Percentiles rank a stretch among this genome's conserved stretches.
Evolutionary conservation across 2,113 vertebrate species (phyloP).

Genomic region (Psittacus erithacus): DNA sequence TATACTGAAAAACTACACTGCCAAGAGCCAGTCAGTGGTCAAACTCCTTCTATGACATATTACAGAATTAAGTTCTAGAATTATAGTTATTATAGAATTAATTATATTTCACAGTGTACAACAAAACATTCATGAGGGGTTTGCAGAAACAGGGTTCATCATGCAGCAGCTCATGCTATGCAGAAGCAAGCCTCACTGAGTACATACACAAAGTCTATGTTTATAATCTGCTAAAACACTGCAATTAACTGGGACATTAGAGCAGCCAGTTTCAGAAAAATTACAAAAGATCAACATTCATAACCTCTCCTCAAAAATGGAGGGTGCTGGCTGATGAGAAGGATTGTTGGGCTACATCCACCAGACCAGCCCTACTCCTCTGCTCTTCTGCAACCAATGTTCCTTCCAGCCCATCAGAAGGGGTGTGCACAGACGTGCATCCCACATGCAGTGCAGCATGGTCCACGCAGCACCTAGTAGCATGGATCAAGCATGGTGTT

Average conservation of each 20-base stretch:
- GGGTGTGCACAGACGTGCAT: rapidly evolving
- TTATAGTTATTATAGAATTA: background rate
- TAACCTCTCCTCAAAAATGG: background rate
- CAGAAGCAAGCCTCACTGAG: background rate
- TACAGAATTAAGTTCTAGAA: background rate
- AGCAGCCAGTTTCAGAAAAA: background rate
- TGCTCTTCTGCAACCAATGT: rapidly evolving
- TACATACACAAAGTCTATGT: background rate
- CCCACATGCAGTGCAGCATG: rapidly evolving
- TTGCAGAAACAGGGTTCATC: background rate
- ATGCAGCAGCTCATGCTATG: background rate
- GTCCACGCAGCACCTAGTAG: background rate
- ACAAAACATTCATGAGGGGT: background rate
- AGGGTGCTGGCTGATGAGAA: background rate
- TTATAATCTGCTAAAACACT: background rate
- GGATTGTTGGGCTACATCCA: background rate
- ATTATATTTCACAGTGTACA: background rate
- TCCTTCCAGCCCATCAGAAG: rapidly evolving
- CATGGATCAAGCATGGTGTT: background rate
- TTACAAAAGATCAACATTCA: background rate
- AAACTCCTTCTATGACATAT: background rate
- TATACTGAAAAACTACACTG: background rate
- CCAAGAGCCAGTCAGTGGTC: background rate
- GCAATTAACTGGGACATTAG: background rate
- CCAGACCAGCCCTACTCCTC: background rate